Conservation (phyloP, 2,113 vertebrate species). For the Patagioenas fasciata region DNA sequence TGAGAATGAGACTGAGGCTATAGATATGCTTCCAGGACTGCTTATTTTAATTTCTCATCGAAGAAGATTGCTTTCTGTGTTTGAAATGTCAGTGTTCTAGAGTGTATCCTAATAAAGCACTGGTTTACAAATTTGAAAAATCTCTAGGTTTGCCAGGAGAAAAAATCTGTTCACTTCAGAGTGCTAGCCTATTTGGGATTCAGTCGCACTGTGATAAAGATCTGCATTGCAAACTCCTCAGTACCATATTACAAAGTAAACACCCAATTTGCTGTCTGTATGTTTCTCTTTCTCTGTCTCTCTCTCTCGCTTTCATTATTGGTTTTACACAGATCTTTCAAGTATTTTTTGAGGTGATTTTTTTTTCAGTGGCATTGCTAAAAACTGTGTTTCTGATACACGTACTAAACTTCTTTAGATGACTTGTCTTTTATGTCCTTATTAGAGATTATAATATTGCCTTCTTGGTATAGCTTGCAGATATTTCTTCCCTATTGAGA, state of each 20-base stretch:
- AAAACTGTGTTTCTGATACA: not conserved
- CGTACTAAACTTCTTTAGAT: not conserved
- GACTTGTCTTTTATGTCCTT: not conserved
- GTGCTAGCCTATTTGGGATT: rapidly evolving
- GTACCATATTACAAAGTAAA: not conserved
- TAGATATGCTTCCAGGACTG: not conserved
- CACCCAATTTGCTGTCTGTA: not conserved
- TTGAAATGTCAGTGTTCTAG: not conserved
- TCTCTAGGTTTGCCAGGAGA: not conserved
- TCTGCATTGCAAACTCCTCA: not conserved
- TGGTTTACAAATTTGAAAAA: not conserved
- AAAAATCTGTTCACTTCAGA: not conserved
- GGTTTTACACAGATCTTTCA: not conserved
- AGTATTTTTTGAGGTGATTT: not conserved
- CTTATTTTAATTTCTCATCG: not conserved
- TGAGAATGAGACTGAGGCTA: not conserved
- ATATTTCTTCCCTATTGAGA: not conserved
- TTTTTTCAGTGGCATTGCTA: not conserved
- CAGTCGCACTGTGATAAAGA: not conserved
- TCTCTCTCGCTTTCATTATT: not conserved
- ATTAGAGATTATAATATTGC: not conserved
- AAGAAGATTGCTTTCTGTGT: not conserved
- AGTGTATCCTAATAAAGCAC: not conserved
- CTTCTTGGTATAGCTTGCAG: not conserved
- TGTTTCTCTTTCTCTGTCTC: not conserved